These are phyloP conservation scores for Phyllostomus discolor DNA, from an alignment of 2,113 vertebrate genomes.

Conservation along the genomic window DNA sequence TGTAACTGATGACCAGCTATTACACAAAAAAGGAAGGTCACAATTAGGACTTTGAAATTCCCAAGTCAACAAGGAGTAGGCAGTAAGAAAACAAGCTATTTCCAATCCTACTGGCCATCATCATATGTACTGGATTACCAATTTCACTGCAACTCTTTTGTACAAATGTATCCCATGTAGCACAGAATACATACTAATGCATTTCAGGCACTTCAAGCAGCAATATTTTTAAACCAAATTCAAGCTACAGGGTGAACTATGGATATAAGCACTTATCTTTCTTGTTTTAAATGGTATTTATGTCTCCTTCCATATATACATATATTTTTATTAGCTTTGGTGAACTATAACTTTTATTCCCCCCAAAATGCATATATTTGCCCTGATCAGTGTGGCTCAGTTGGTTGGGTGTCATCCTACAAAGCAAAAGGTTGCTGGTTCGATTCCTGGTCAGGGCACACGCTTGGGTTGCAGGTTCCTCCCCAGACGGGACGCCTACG, in stretches of 20 bases:
- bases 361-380: background rate
- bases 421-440: too few relatives aligned
- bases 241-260: background rate
- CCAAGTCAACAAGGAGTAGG: background rate
- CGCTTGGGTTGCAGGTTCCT: too few relatives aligned
- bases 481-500: too few relatives aligned
- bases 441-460: too few relatives aligned
- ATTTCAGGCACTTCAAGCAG: background rate
- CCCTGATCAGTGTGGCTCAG: too few relatives aligned
- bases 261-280: background rate
- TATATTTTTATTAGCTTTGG: background rate
- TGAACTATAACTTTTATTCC: background rate
- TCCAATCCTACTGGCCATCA: background rate
- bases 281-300: background rate
- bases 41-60: background rate
- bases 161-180: accelerated
- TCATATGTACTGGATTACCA: accelerated
- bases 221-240: background rate
- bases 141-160: too few relatives aligned
- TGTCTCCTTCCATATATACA: background rate
- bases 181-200: accelerated
- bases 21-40: background rate
- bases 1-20: background rate
- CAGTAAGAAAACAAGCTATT: background rate
- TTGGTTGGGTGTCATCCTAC: too few relatives aligned